A percentile compares a stretch with the other conserved stretches of the same genome.
Conservation (phyloP, 2,888 invertebrate species). For the Pandemis cinnamomeana region DNA sequence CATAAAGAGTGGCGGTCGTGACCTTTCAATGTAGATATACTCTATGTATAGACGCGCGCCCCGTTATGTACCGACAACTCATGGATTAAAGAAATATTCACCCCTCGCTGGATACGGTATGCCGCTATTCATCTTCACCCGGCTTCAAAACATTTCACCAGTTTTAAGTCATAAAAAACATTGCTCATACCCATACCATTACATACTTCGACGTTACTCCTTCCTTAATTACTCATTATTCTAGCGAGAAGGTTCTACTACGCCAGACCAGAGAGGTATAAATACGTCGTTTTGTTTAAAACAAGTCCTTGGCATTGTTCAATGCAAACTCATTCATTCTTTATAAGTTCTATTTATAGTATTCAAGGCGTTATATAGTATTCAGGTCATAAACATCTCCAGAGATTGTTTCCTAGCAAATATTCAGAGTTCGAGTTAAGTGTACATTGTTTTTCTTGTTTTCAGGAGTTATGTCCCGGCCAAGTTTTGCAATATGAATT, state of each 20-base stretch:
- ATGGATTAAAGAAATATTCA: conserved; percentile 63
- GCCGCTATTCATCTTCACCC: conserved; percentile 35
- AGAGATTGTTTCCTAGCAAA: background rate
- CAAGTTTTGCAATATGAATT: background rate
- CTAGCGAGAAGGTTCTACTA: background rate
- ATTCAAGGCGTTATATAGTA: background rate
- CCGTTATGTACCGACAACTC: conserved; percentile 62
- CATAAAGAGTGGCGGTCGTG: conserved; percentile 77
- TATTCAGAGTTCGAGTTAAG: background rate
- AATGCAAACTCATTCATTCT: background rate
- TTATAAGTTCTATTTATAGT: background rate
- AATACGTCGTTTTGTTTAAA: background rate
- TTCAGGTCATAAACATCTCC: background rate
- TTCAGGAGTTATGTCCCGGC: background rate
- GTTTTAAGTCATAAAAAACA: background rate
- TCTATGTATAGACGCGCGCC: conserved; percentile 64
- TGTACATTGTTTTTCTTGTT: background rate
- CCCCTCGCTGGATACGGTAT: conserved; percentile 54
- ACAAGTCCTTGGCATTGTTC: background rate
- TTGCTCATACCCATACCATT: background rate
- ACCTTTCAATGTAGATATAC: conserved; percentile 74
- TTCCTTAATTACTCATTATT: background rate
- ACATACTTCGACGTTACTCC: background rate
- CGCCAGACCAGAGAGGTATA: background rate
- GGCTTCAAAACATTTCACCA: conserved; percentile 15